phyloP scores from a whole-genome alignment of 2,888 invertebrate genomes.

The Peribatodes rhomboidaria region DNA sequence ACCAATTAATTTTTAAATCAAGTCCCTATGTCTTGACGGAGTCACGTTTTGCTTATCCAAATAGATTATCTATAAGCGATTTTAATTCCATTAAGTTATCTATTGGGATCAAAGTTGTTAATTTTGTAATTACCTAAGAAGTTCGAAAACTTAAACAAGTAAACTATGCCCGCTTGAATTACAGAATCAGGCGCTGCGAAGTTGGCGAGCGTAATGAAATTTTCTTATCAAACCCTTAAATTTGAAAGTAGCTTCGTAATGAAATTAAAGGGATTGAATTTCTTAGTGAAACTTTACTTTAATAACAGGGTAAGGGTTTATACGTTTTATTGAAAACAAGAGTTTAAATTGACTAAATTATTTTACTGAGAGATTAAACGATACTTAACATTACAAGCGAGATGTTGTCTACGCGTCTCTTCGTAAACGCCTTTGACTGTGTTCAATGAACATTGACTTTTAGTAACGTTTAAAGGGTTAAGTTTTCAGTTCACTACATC shows the following conservation, averaged over 20 bases:
- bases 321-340: constrained; percentile 36
- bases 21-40: no score
- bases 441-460: no score
- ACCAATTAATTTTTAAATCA: no score
- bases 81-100: constrained; percentile 1
- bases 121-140: constrained; percentile 15
- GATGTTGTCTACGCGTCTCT: no score
- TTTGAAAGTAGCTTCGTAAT: constrained; percentile 39
- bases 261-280: constrained; percentile 37
- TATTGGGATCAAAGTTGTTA: constrained; percentile 15
- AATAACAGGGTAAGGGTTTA: constrained; percentile 19
- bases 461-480: no score
- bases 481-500: no score
- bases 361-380: neutral
- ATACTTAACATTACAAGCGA: no score
- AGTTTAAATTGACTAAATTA: constrained; percentile 1
- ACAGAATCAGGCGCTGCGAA: constrained; percentile 35
- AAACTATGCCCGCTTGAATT: constrained; percentile 29
- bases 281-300: constrained; percentile 32
- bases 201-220: constrained; percentile 40
- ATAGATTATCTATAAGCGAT: neutral
- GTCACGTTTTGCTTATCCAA: neutral
- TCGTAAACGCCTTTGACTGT: no score
- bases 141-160: constrained; percentile 22
- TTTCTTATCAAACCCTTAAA: constrained; percentile 38